Base-by-base conservation (phyloP, 1,140 invertebrate species). In the Papilio polyxenes region DNA sequence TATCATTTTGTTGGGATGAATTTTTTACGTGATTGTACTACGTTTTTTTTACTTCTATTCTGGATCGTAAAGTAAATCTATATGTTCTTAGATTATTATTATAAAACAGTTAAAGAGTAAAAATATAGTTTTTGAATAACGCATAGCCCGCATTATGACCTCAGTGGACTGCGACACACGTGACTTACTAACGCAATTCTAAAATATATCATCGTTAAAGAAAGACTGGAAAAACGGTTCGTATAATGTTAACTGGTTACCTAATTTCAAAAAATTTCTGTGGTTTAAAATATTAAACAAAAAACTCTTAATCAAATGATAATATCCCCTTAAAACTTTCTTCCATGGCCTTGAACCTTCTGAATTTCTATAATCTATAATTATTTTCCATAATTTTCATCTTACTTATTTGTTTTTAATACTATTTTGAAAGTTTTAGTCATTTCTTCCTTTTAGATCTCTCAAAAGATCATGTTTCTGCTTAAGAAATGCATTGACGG, bases 151-250 rank as follows among this genome's bases (percentile, higher is more conserved):
- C 85, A 88, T 87, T 83, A 72, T 72, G 82, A 82, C 56, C 51
- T 78, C 77, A 83, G 84, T 72, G 31, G 65, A 37, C 85, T 87
- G 89, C 89, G 84, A 91, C 89, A 90, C 87, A 87, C 89, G 88
- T 89, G 88, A 89, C 88, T 85, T 89, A 86, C 85, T 86, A 83
- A 88, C 85, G 87, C 87, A 87, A 89, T 91, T 89, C 90, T 92
- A 92, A 90, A 90, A n/a, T n/a, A n/a, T 31, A 91, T 92, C 87
- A 88, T 82, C 83, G 88, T 89, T 88, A 83, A 89, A 92, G 85
- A 51, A 89, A 88, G 91, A 93, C 15, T 82, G 89, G 31, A 83
- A 72, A 83, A 53, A 81, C 83, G 88, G 84, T 86, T 84, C 84
- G 86, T 85, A 87, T 84, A 86, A 84, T 74, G n/a, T 20, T 49